Conservation (phyloP, 2,797 vertebrate species). For the Lindbergichthys nudifrons region DNA sequence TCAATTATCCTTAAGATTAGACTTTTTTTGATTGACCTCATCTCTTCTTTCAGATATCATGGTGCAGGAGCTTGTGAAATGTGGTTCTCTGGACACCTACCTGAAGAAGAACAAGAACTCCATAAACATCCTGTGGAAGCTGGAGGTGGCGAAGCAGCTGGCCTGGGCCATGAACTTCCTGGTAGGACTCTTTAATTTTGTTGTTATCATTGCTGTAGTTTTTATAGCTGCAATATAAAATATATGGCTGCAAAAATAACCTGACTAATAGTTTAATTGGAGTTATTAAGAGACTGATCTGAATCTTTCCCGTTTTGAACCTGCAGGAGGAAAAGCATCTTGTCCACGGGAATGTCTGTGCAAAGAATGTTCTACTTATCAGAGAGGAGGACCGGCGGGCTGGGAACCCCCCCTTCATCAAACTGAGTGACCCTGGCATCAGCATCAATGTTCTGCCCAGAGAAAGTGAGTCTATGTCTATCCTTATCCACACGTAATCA, state of each 20-base stretch:
- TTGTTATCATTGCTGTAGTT: too few species aligned
- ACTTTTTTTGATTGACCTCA: neutral
- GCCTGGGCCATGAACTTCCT: conserved; percentile 98
- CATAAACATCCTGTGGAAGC: conserved; percentile 96
- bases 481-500: conserved; percentile 11
- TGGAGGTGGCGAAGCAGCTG: conserved; percentile 97
- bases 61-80: conserved; percentile 97
- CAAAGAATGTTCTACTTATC: conserved; percentile 95
- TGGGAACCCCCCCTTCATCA: conserved; percentile 95
- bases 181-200: conserved; percentile 79
- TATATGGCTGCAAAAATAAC: too few species aligned
- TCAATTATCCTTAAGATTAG: neutral
- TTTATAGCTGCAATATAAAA: too few species aligned
- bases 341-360: conserved; percentile 94
- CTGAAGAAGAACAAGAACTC: conserved; percentile 93
- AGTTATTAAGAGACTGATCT: neutral
- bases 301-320: neutral
- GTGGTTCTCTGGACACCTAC: conserved; percentile 95
- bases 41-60: conserved; percentile 89
- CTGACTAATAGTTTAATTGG: neutral
- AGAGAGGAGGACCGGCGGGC: conserved; percentile 93
- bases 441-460: conserved; percentile 92
- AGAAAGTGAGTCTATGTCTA: conserved; percentile 88
- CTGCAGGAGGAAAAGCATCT: conserved; percentile 93
- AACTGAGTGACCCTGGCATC: conserved; percentile 96